Base-by-base conservation (phyloP, 2,888 invertebrate species). In the Tenthredo amoena region DNA sequence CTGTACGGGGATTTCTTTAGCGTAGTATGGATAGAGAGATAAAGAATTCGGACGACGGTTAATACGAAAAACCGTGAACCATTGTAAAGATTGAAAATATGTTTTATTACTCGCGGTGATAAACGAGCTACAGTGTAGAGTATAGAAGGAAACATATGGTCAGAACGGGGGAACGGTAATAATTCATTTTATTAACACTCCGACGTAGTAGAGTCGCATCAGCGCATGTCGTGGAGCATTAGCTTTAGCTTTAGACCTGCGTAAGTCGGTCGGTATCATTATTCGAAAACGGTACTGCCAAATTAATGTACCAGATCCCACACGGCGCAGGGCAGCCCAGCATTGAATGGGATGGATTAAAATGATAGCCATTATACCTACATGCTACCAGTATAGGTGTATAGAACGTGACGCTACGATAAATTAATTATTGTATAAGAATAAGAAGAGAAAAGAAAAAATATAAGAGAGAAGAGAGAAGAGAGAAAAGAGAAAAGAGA, bases 301-400 rank as follows among this genome's bases (percentile, higher is more conserved):
- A 81, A 81, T 81, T 65, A 81, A 62, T 43, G 81, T 81, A 81
- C 62, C 62, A 81, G 62, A 65, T 81, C 58, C 62, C 81, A 62
- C 81, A 77, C 76, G 9, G 9, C 77, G 77, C n/a, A 9, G 43
- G 15, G n/a, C 31, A 26, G 0, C 31, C 34, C 18, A 10, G n/a
- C 43, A 12, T 12, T 55, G 50, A 77, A 81, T 81, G 21, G 40
- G 9, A 62, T 65, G 81, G 40, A 81, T 81, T 81, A 43, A 62
- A 81, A 58, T 65, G 81, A 81, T 81, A 77, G 34, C 62, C 62
- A 26, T 58, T n/a, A 50, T 55, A 40, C 72, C 26, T 31, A 50
- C 31, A 47, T 47, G 62, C 81, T 81, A 26, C 62, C 40, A 21
- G n/a, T 40, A 74, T 21, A 43, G 21, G 31, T 12, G 31, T 12